Evolutionary conservation across 2,113 vertebrate species (phyloP), one percentile per base, ranked within the genome.

Genomic region (Cavia porcellus): DNA sequence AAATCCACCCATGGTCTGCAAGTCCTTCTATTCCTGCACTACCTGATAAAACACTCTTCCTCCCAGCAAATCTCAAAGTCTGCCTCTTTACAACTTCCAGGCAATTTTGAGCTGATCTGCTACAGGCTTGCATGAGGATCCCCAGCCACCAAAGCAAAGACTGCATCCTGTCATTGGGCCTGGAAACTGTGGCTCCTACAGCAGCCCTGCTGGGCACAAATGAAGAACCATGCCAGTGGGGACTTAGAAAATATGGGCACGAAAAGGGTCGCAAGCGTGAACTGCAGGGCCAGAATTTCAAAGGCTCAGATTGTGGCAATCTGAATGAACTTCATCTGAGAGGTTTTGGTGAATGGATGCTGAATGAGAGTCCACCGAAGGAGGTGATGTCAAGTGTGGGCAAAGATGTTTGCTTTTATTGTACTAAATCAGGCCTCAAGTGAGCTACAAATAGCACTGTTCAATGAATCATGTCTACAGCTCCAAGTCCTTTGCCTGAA

Each of bases 271-370:
- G 55, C 13, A 68, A 68, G 45, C 59, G 28, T 42, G 52, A 75
- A 84, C 17, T 42, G 32, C 5, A 59, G 17, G 32, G 47, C 42
- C 30, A 75, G 72, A 24, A 62, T 47, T n/a, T 91, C 68, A 38
- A 32, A 81, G n/a, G 52, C 52, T 61, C 38, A 50, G 52, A 6
- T 87, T 30, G 85, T 3, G 17, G 25, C 11, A 72, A 86, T 64
- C 6, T 14, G 72, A 92, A 90, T 9, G 66, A 92, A 89, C 79
- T 72, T 90, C 38, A 42, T 64, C 62, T 93, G 68, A 77, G 87
- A 90, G 92, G 55, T 52, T 28, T 50, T 42, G 35, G 22, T n/a
- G 30, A 79, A 15, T 42, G 30, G 11, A 74, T n/a, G 42, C 8
- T 55, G 50, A 55, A 2, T 15, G 85, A 32, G 59, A 2, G 32